Evolutionary conservation across 2,888 invertebrate species (phyloP).

Genomic region (Zootermopsis nevadensis): DNA sequence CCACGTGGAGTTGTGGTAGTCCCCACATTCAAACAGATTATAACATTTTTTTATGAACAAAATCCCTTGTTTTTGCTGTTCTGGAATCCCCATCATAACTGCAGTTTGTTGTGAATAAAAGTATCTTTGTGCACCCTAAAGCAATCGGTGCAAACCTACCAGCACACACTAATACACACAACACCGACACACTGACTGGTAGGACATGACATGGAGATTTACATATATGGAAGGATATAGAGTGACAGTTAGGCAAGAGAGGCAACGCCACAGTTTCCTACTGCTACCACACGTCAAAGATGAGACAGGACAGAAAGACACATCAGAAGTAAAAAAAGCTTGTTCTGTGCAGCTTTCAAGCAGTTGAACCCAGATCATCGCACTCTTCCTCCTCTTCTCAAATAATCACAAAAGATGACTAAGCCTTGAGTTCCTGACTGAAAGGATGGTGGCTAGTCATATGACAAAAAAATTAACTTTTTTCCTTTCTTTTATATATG

Average conservation of each 20-base stretch:
- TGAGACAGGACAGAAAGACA: slow-evolving; percentile 51
- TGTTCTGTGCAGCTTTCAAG: slow-evolving; percentile 35
- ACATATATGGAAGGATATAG: slow-evolving; percentile 52
- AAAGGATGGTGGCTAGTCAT: no score
- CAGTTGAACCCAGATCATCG: slow-evolving; percentile 24
- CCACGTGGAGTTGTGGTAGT: no score
- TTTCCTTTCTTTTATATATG: no score
- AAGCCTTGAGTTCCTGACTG: no score
- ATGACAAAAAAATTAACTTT: no score
- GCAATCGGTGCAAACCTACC: slow-evolving; percentile 49
- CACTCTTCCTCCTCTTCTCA: slow-evolving; percentile 25
- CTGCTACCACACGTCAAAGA: slow-evolving; percentile 40
- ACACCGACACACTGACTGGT: slow-evolving; percentile 39
- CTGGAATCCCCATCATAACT: background rate
- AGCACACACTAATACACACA: slow-evolving; percentile 48
- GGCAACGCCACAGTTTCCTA: slow-evolving; percentile 37
- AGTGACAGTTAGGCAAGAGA: slow-evolving; percentile 52
- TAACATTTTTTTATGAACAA: no score
- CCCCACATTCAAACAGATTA: no score
- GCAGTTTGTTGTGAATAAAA: background rate
- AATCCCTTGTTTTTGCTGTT: background rate
- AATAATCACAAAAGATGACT: background rate
- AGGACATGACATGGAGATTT: slow-evolving; percentile 10
- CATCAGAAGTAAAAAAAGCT: slow-evolving; percentile 35
- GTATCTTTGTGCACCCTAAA: slow-evolving; percentile 18